A percentile compares a stretch with the other conserved stretches of the same genome.
phyloP scores from a whole-genome alignment of 2,888 invertebrate species.

The Altica lythri region DNA sequence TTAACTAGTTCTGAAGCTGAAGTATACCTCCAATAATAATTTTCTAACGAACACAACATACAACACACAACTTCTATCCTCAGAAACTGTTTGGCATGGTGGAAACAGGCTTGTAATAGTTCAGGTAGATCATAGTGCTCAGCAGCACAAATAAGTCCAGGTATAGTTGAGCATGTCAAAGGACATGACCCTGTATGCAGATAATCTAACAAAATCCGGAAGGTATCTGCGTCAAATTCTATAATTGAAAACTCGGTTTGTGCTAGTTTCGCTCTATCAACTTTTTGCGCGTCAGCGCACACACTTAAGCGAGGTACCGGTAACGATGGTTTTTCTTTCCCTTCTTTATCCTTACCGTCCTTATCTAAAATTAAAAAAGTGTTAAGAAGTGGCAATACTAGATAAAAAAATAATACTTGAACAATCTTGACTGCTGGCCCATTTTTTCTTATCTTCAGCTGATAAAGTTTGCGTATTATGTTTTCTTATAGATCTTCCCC shows the following conservation, averaged over 20 bases:
- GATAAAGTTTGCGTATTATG: conserved; percentile 80
- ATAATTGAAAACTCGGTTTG: conserved; percentile 95
- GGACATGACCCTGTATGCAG: conserved; percentile 92
- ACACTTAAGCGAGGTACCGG: conserved; percentile 88
- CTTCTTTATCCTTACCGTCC: conserved; percentile 79
- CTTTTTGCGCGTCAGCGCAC: conserved; percentile 93
- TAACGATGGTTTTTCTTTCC: conserved; percentile 76
- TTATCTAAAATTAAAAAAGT: conserved; percentile 65
- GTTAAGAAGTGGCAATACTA: conserved; percentile 10
- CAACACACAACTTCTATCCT: conserved; percentile 90
- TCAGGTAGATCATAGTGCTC: conserved; percentile 94
- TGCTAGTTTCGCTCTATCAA: conserved; percentile 87
- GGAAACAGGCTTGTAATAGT: conserved; percentile 90
- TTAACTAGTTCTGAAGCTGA: conserved; percentile 92
- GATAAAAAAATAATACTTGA: conserved; percentile 64
- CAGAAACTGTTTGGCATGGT: conserved; percentile 92
- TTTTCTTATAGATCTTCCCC: conserved; percentile 86
- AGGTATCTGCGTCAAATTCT: conserved; percentile 93
- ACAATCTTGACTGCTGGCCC: conserved; percentile 86
- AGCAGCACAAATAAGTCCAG: conserved; percentile 90
- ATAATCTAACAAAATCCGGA: conserved; percentile 87
- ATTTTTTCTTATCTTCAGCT: conserved; percentile 90
- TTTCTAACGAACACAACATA: conserved; percentile 90
- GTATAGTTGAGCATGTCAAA: conserved; percentile 88
- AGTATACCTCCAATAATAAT: conserved; percentile 94